Evolutionary conservation across 2,113 vertebrate species (phyloP).

Genomic region (Pollachius pollachius): DNA sequence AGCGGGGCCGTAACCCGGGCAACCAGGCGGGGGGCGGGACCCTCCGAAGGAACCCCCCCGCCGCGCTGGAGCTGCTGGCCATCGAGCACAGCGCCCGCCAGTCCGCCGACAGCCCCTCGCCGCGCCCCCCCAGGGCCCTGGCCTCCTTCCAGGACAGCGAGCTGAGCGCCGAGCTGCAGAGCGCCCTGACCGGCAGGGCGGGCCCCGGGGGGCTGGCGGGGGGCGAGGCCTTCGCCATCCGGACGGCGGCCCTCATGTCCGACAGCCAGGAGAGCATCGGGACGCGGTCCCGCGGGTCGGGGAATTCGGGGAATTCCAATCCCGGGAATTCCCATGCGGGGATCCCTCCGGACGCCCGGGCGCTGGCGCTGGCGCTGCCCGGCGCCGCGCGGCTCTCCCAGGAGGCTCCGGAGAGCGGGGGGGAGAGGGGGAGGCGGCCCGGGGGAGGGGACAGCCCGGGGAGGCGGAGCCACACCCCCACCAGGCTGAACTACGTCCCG

Average conservation of each 20-base stretch:
- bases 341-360: conserved; percentile 71
- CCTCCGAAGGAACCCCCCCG: conserved; percentile 69
- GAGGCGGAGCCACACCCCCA: conserved; percentile 78
- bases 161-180: conserved; percentile 88
- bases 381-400: conserved; percentile 57
- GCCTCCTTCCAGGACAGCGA: conserved; percentile 90
- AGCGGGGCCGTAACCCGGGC: conserved; percentile 65
- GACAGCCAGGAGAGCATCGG: conserved; percentile 91
- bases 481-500: conserved; percentile 47
- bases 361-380: no score
- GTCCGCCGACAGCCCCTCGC: conserved; percentile 73
- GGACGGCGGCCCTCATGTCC: conserved; percentile 72
- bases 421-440: conserved; percentile 53
- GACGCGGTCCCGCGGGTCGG: conserved; percentile 83
- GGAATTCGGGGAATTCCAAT: conserved; percentile 72
- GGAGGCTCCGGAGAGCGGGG: conserved; percentile 70
- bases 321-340: conserved; percentile 18
- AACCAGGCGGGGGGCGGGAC: conserved; percentile 77
- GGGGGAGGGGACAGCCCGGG: conserved; percentile 84
- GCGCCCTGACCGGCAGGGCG: conserved; percentile 77
- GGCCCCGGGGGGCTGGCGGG: conserved; percentile 69
- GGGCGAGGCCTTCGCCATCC: conserved; percentile 72
- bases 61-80: conserved; percentile 79
- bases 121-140: conserved; percentile 76
- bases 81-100: conserved; percentile 78